Conservation (phyloP, 2,888 invertebrate species). For the Diploptera punctata region DNA sequence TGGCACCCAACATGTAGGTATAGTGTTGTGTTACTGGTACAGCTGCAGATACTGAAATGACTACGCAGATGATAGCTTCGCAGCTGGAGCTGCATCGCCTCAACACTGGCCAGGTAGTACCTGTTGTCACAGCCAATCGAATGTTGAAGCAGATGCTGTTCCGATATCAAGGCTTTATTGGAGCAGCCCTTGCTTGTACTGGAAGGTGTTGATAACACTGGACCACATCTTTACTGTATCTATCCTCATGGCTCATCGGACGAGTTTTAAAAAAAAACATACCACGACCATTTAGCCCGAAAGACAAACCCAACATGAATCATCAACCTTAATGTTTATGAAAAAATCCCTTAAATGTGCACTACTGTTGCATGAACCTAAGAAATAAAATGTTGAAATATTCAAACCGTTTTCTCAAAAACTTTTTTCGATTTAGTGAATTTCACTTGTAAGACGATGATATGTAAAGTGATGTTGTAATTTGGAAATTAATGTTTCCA, state of each 20-base stretch:
- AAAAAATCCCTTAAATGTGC: too few relatives aligned
- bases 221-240: constrained; percentile 91
- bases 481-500: too few relatives aligned
- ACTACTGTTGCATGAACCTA: too few relatives aligned
- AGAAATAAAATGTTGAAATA: too few relatives aligned
- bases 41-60: constrained; percentile 97
- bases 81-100: constrained; percentile 92
- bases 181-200: constrained; percentile 92
- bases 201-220: constrained; percentile 92
- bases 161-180: constrained; percentile 92
- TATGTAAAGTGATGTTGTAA: too few relatives aligned
- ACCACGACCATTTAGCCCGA: too few relatives aligned
- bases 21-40: constrained; percentile 98
- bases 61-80: constrained; percentile 90
- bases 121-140: constrained; percentile 90
- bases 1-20: constrained; percentile 62
- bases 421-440: too few relatives aligned
- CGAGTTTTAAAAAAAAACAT: too few relatives aligned
- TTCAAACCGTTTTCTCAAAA: too few relatives aligned
- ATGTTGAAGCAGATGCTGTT: constrained; percentile 94
- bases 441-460: too few relatives aligned
- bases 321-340: too few relatives aligned
- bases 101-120: constrained; percentile 88
- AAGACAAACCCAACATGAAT: too few relatives aligned
- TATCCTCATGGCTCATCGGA: constrained; percentile 96